These are phyloP conservation scores for Bradypus variegatus DNA, from an alignment of 2,797 vertebrate genomes.

Conservation along the genomic window DNA sequence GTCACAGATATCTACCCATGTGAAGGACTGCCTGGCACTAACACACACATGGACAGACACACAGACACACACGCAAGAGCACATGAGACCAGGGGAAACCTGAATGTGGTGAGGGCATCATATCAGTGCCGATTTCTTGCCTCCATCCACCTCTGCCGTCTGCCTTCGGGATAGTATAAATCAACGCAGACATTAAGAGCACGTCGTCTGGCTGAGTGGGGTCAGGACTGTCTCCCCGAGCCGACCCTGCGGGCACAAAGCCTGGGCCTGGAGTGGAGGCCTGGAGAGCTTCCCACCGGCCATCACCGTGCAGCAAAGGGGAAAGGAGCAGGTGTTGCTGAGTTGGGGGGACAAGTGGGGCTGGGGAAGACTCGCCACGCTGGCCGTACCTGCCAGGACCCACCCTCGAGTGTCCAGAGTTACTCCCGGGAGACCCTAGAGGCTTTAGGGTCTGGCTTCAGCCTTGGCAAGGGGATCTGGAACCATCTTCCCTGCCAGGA, in stretches of 20 bases:
- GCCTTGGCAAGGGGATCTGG: neutral
- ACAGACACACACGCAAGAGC: rapidly evolving
- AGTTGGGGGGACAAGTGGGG: rapidly evolving
- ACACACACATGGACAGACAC: neutral
- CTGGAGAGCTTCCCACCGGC: rapidly evolving
- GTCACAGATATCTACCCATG: too few relatives aligned
- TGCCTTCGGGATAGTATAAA: too few relatives aligned
- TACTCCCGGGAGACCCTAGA: neutral
- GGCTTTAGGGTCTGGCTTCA: neutral
- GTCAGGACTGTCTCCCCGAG: neutral
- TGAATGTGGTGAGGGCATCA: rapidly evolving
- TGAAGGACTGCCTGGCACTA: too few relatives aligned
- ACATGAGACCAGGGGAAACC: rapidly evolving
- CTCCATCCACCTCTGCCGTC: neutral
- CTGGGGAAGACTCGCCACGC: too few relatives aligned
- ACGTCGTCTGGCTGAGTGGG: rapidly evolving
- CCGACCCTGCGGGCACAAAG: too few relatives aligned
- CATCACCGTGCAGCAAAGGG: neutral
- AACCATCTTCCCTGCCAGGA: neutral
- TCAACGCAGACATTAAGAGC: too few relatives aligned
- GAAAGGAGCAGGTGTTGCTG: rapidly evolving
- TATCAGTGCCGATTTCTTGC: neutral
- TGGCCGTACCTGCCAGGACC: neutral
- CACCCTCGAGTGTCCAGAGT: rapidly evolving
- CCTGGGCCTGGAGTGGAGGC: neutral